Conservation (phyloP, 2,888 invertebrate genomes). For the Troides aeacus region DNA sequence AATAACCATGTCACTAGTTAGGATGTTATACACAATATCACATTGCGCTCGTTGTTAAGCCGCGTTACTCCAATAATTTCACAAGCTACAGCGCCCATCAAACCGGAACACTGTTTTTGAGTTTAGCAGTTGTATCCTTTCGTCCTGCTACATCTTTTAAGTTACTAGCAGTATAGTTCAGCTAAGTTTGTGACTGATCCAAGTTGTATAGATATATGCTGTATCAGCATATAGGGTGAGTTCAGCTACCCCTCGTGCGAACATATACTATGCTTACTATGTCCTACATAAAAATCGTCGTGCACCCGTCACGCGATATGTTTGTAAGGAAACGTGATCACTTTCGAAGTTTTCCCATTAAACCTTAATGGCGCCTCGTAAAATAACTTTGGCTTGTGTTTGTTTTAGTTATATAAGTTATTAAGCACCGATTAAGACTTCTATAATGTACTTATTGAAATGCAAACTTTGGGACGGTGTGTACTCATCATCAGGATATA, state of each 20-base stretch:
- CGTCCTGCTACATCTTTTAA: too few relatives aligned
- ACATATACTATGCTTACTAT: neutral
- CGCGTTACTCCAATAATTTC: too few relatives aligned
- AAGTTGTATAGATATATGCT: neutral
- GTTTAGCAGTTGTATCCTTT: too few relatives aligned
- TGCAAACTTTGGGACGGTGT: too few relatives aligned
- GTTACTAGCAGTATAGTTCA: too few relatives aligned
- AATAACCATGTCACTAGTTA: too few relatives aligned
- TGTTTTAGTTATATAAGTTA: neutral
- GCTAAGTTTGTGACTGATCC: neutral
- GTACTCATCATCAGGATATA: too few relatives aligned
- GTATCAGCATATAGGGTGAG: neutral
- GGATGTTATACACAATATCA: too few relatives aligned
- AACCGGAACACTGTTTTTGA: too few relatives aligned
- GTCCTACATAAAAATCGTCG: neutral
- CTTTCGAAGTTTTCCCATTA: slow-evolving; percentile 24
- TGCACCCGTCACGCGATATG: slow-evolving; percentile 16
- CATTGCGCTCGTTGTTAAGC: too few relatives aligned
- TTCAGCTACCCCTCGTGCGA: slow-evolving; percentile 1
- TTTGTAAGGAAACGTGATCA: slow-evolving; percentile 19
- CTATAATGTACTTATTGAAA: neutral
- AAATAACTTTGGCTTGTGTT: neutral
- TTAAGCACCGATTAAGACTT: neutral
- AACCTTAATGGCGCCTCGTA: slow-evolving; percentile 13
- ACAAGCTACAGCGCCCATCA: too few relatives aligned